Evolutionary conservation across 2,888 invertebrate species (phyloP), one percentile per base, ranked within the genome.

Genomic region (Stramonita haemastoma): DNA sequence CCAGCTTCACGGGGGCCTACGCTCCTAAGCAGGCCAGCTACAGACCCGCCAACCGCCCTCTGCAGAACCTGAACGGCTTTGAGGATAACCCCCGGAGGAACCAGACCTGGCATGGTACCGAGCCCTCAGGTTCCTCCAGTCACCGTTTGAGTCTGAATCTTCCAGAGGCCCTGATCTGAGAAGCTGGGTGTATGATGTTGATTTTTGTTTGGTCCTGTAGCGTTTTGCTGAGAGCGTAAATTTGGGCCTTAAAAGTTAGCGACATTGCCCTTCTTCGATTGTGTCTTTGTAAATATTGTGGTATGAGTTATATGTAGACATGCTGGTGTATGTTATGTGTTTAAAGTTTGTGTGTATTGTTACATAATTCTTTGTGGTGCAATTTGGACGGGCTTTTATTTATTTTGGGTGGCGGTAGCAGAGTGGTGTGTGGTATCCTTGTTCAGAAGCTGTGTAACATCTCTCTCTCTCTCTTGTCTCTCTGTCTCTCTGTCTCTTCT

Each of bases 51-150:
- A 89, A 91, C 46, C 77, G 87, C 8, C 94, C 94, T 17, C 87
- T 93, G 89, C 90, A 91, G 34, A 89, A 91, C 36, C 91, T 92
- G 79, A 93, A 91, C 70, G 93, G 94, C 34, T 95, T 95, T 88
- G 94, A 95, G 88, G 95, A 94, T 36, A 91, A 88, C 57, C 95
- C 95, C 13, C 90, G 17, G 89, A 92, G 13, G 95, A 95, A 87
- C 84, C 94, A 95, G 91, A 84, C 79, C 17, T 90, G 91, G 90
- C 86, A 70, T 36, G 90, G 83, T 15, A 60, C 57, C 36, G n/a
- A 46, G 34, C 15, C 85, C 70, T 11, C 46, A 85, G n/a, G 73
- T 83, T 17, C 89, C 85, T 13, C 88, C 88, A 19, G n/a, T 88
- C 66, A 84, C 88, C 32, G 88, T 60, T 17, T 87, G 46, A 83